Conservation (phyloP, 2,888 invertebrate genomes). For the Erpobdella octoculata region DNA sequence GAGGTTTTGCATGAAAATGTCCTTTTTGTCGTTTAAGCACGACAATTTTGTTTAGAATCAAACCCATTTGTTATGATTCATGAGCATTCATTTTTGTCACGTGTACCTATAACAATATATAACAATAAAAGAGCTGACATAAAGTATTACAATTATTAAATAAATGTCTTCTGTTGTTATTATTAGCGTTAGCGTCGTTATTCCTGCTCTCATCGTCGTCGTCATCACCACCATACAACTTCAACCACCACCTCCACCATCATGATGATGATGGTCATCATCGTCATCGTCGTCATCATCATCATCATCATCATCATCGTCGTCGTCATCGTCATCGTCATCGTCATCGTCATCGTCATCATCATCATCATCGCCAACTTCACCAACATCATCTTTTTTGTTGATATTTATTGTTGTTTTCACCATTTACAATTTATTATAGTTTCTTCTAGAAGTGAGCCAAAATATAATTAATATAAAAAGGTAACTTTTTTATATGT, state of each 20-base stretch:
- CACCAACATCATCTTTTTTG: not conserved
- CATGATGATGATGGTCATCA: not conserved
- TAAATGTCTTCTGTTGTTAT: not conserved
- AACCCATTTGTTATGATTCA: not conserved
- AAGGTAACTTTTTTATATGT: no score
- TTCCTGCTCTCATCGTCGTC: no score
- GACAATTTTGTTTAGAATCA: no score
- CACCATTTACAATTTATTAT: no score
- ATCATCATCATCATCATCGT: slow-evolving; percentile 16
- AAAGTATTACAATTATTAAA: not conserved
- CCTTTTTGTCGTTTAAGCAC: no score
- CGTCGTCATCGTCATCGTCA: slow-evolving; percentile 21
- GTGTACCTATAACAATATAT: not conserved
- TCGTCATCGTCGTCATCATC: not conserved
- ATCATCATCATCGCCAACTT: slow-evolving; percentile 8
- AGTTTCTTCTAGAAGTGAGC: no score
- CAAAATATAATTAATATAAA: no score
- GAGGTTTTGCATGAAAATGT: no score
- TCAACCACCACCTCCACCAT: not conserved
- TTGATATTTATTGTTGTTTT: not conserved
- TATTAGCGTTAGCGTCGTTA: not conserved
- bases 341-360: slow-evolving; percentile 13
- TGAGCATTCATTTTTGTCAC: not conserved
- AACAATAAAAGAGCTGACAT: not conserved
- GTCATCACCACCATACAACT: no score